Evolutionary conservation across 2,797 vertebrate species (phyloP), one percentile per base, ranked within the genome.

Genomic region (Tenualosa ilisha): DNA sequence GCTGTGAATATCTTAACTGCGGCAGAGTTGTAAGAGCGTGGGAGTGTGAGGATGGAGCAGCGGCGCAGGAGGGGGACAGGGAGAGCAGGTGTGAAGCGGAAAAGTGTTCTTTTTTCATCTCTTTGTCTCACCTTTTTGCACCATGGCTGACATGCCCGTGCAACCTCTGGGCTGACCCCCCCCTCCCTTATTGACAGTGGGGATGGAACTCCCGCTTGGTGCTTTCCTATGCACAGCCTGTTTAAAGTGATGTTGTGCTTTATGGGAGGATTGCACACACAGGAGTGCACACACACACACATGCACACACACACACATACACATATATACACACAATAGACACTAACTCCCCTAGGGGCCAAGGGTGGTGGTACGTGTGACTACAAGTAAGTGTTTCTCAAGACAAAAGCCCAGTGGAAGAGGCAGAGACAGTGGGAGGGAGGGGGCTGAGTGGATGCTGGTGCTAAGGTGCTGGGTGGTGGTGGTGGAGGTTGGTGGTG

Each of bases 1-100:
- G 72, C 72, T 79, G 72, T 79, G 72, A 79, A 79, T 79, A 79
- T 79, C 72, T 79, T 43, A 79, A 46, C 72, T 43, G 31, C 6
- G 72, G 17, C 72, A 8, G 72, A 46, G 37, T 17, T 79, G 72
- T 79, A 17, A 40, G 15, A 37, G 59, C 68, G 56, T 81, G 50
- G 46, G 82, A 3, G 72, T 46, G 84, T 68, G 82, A 63, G 54
- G 24, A 31, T 53, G 81, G 68, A 5, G n/a, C 37, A 53, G 2
- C 3, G 63, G 72, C 20, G 83, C 82, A 31, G 46, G 81, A 81
- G 85, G 68, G 85, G 20, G 40, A 81, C 9, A 37, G 13, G 5
- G 68, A 15, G 83, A 50, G 83, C 83, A 83, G 85, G 51, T 86
- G 85, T 83, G 83, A 86, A 88, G 79, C 46, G 56, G 85, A 88